phyloP scores from a whole-genome alignment of 2,888 invertebrate species.

The Drosophila infuscata region DNA sequence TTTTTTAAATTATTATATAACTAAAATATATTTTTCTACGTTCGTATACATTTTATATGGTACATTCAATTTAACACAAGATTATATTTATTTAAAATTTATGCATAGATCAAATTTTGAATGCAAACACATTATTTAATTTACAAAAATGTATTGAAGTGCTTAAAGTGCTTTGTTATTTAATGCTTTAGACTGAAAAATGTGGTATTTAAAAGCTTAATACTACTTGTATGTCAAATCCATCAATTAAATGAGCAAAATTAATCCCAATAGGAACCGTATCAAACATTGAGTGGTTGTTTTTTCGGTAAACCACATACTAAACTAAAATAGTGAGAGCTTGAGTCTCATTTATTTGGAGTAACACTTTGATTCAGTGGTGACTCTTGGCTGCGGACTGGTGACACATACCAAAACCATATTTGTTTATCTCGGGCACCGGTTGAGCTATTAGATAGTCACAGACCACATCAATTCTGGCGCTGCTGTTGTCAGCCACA shows the following conservation, averaged over 20 bases:
- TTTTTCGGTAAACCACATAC: background rate
- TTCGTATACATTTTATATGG: background rate
- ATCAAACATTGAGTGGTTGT: background rate
- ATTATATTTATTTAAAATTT: background rate
- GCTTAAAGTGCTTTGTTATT: too few species aligned
- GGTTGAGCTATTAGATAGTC: conserved; percentile 57
- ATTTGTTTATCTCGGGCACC: conserved; percentile 42
- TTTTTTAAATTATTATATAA: too few species aligned
- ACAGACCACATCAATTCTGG: conserved; percentile 64
- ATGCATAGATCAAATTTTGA: background rate
- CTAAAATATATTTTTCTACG: too few species aligned
- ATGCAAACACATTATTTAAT: background rate
- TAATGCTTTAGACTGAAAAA: too few species aligned
- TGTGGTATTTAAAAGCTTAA: background rate
- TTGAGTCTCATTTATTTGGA: conserved; percentile 1
- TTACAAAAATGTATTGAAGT: background rate
- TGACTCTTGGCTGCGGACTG: conserved; percentile 4
- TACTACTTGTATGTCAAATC: background rate
- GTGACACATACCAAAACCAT: conserved; percentile 38
- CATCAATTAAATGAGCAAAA: background rate
- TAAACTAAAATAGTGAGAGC: background rate
- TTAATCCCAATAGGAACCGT: conserved; percentile 1
- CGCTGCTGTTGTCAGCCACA: conserved; percentile 39
- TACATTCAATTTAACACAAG: background rate
- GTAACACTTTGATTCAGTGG: conserved; percentile 31